Base-by-base conservation (phyloP, 2,888 invertebrate species). In the Stenolophus ochropezus region DNA sequence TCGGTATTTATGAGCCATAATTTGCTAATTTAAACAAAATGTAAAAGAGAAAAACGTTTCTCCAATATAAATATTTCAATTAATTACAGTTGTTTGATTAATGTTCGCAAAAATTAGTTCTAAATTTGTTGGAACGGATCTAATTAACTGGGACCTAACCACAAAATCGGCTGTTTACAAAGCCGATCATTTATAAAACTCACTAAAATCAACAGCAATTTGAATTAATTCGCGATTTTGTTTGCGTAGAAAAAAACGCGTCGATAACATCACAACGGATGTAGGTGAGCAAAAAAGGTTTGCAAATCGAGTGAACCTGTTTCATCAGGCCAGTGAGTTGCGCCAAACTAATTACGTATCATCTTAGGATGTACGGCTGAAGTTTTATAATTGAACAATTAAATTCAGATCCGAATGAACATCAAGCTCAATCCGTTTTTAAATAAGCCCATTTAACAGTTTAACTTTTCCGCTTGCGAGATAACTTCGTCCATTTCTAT, bases 371-470 rank as follows among this genome's bases (percentile, higher is more conserved):
- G 21, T 61, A 61, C 25, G 61, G 61, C 33, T 61, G 25, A n/a
- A 21, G 61, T 61, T 23, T 61, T 61, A 25, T 61, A 61, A 61
- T 61, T 61, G 61, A 61, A 61, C 61, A 61, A 61, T 61, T 61
- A 61, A 61, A 61, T 61, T 61, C 61, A 61, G 61, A 61, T 61
- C 23, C n/a, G 61, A 61, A 61, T 61, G 21, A 23, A 23, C 61
- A 61, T 61, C 25, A 61, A 61, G 25, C 14, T 25, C 61, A 61
- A 61, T 61, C 61, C 61, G 61, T 61, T 61, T 61, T 61, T 61
- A 61, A 61, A 61, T 58, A 61, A 61, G 61, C 61, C 56, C 61
- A 61, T 61, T 61, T 61, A 11, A 61, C 61, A 61, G 61, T 61
- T 61, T 25, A 61, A 61, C 61, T 61, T 61, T 61, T 61, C 61